Conservation (phyloP, 2,888 invertebrate genomes). For the Aromia moschata region DNA sequence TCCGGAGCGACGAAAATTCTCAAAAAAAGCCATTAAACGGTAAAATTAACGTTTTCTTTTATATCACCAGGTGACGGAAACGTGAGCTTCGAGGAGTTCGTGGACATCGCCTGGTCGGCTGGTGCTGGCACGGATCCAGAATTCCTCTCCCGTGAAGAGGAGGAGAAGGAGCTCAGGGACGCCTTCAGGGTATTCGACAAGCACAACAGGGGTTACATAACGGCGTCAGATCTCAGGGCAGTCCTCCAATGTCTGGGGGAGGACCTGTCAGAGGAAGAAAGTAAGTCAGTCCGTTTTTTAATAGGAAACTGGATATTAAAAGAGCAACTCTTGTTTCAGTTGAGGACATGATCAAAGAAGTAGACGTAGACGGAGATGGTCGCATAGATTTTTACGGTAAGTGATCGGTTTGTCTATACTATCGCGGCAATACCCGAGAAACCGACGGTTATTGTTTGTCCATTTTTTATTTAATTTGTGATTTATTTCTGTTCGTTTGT, state of each 20-base stretch:
- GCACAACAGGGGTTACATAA: conserved; percentile 91
- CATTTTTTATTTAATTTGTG: too few relatives aligned
- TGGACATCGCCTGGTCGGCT: conserved; percentile 72
- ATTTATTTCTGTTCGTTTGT: conserved; percentile 35
- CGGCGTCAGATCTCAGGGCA: conserved; percentile 86
- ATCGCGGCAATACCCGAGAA: too few relatives aligned
- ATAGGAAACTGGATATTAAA: too few relatives aligned
- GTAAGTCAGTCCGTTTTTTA: conserved; percentile 66
- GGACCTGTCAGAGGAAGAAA: conserved; percentile 89
- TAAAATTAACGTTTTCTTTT: too few relatives aligned
- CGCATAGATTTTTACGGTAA: conserved; percentile 92
- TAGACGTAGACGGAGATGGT: conserved; percentile 94
- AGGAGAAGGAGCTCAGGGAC: conserved; percentile 83
- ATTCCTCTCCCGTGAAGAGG: conserved; percentile 79
- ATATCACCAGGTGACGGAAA: conserved; percentile 78
- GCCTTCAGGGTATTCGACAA: conserved; percentile 92
- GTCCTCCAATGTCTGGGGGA: conserved; percentile 90
- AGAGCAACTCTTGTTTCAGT: conserved; percentile 69
- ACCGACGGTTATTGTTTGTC: too few relatives aligned
- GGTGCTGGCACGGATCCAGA: conserved; percentile 57
- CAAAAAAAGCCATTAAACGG: too few relatives aligned
- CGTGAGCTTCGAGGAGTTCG: conserved; percentile 89
- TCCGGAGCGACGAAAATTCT: neutral
- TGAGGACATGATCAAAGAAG: conserved; percentile 97
- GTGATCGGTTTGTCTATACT: too few relatives aligned